Evolutionary conservation across 1,140 invertebrate genomes (phyloP).

Genomic region (Megathymus violae): DNA sequence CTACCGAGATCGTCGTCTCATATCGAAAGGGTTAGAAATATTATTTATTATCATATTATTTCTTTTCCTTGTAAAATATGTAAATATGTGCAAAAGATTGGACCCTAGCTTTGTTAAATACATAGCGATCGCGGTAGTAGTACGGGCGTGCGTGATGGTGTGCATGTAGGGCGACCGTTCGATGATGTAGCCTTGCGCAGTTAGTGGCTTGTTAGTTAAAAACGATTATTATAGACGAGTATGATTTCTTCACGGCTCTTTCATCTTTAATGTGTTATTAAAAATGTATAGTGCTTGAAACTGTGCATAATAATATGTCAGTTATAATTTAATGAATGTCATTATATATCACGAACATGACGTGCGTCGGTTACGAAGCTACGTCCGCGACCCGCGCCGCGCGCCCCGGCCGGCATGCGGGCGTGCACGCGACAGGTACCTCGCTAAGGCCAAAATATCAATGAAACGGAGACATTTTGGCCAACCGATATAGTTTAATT

Average conservation of each 20-base stretch:
- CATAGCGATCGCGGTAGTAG: slow-evolving; percentile 38
- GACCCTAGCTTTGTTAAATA: slow-evolving; percentile 48
- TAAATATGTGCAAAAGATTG: slow-evolving; percentile 73
- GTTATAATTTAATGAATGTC: not conserved
- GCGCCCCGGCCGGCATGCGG: not conserved
- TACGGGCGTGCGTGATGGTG: slow-evolving; percentile 11
- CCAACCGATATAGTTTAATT: slow-evolving; percentile 25
- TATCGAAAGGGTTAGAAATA: slow-evolving; percentile 72
- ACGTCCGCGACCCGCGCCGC: too few relatives aligned
- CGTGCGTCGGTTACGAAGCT: not conserved
- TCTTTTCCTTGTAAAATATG: slow-evolving; percentile 79
- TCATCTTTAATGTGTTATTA: slow-evolving; percentile 33
- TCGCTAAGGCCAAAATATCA: slow-evolving; percentile 26
- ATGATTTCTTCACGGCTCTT: slow-evolving; percentile 26
- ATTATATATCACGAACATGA: slow-evolving; percentile 6
- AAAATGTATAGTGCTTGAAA: slow-evolving; percentile 34
- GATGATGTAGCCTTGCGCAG: not conserved
- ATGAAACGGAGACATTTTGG: slow-evolving; percentile 14
- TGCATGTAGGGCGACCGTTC: not conserved
- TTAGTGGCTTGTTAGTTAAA: not conserved
- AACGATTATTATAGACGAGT: slow-evolving; percentile 23
- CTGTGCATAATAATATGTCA: not conserved
- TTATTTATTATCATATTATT: slow-evolving; percentile 62
- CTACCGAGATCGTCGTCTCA: slow-evolving; percentile 64
- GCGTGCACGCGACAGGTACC: not conserved